Base-by-base conservation (phyloP, 1,140 invertebrate genomes). In the Drosophila pachea region DNA sequence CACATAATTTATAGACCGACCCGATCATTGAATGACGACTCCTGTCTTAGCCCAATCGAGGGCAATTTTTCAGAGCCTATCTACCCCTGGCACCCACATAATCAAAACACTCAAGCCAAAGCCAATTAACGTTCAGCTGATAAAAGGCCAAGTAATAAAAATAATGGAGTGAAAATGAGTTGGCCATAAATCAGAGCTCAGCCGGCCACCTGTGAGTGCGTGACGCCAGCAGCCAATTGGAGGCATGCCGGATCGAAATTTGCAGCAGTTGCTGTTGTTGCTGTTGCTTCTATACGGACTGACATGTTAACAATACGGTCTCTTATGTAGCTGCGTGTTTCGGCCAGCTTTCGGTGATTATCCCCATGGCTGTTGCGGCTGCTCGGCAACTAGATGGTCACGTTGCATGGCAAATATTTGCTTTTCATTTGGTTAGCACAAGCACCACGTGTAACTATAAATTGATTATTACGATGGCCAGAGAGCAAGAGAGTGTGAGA, bases 401-500 rank as follows among this genome's bases (percentile, higher is more conserved):
- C 68, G 72, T 78, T 73, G 65, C 72, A 77, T 45, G 76, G 50
- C 74, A 83, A 84, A 83, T 83, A 83, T 83, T 83, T 83, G 81
- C 74, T 78, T 83, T 84, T 83, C 78, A 83, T 83, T 84, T 79
- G 68, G 64, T 72, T 68, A 70, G 66, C 68, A 66, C 49, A 61
- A 43, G 22, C 71, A 54, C 40, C 38, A 66, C 40, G 60, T 71
- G 67, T 64, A 64, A 72, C 79, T 75, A 76, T 65, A 78, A 82
- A 84, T 82, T 82, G 79, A 82, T 78, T 82, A 82, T 81, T 77
- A 3, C 22, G 22, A 22, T 22, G 22, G 68, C 78, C 61, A 67
- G 14, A 16, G 8, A 12, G 36, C 8, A 31, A 29, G 40, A 53
- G 47, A 31, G 7, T 8, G 32, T 4, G n/a, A 16, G 14, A 31